Conservation (phyloP, 2,797 vertebrate genomes). For the Thripadectes ignobilis region DNA sequence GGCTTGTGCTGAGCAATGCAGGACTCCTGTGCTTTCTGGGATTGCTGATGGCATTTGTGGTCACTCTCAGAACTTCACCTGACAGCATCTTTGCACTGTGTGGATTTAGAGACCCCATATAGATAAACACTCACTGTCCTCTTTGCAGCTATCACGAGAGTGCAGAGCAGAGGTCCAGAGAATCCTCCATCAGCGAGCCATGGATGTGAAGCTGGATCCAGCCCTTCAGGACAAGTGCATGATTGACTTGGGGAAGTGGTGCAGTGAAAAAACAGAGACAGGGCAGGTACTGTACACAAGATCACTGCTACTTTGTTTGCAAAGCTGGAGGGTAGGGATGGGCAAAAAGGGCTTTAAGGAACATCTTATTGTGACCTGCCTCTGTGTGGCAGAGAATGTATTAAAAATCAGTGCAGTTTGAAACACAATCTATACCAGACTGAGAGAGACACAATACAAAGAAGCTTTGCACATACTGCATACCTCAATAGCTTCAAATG, state of each 20-base stretch:
- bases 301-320: background rate
- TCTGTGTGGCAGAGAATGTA: background rate
- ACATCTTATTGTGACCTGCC: background rate
- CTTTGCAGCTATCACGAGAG: slow-evolving; percentile 88
- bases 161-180: slow-evolving; percentile 95
- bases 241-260: slow-evolving; percentile 96
- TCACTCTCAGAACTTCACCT: background rate
- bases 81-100: background rate
- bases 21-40: background rate
- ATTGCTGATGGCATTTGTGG: background rate
- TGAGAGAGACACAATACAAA: background rate
- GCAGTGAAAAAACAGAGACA: slow-evolving; percentile 92
- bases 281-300: slow-evolving; percentile 81
- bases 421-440: background rate
- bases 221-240: slow-evolving; percentile 93
- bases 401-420: background rate
- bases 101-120: background rate
- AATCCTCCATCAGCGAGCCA: slow-evolving; percentile 94
- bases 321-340: background rate
- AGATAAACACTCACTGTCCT: background rate
- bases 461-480: background rate
- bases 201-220: slow-evolving; percentile 96
- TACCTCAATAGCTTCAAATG: background rate
- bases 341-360: background rate
- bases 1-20: background rate